A percentile compares a stretch with the other conserved stretches of the same genome.
Conservation (phyloP, 2,888 invertebrate species). For the Drosophila tripunctata region DNA sequence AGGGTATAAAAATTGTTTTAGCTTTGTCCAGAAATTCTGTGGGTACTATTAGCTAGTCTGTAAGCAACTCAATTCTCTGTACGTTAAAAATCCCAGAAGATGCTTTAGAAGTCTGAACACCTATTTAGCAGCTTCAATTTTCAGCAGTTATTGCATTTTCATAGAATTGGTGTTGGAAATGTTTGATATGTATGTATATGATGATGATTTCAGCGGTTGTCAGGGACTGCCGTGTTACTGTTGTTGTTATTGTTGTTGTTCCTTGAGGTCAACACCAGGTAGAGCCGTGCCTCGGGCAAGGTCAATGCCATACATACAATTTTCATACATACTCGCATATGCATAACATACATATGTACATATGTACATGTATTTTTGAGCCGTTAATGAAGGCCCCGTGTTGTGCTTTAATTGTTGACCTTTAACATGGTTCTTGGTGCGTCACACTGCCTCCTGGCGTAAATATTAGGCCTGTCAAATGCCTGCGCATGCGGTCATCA, state of each 20-base stretch:
- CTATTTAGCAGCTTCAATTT: background rate
- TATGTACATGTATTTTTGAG: background rate
- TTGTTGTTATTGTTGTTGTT: background rate
- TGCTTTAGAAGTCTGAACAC: background rate
- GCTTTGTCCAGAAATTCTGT: too few species aligned
- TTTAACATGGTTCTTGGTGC: slow-evolving; percentile 42
- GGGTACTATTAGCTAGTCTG: too few species aligned
- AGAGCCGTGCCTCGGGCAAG: slow-evolving; percentile 28
- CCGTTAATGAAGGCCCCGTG: slow-evolving; percentile 35
- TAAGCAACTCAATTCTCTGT: background rate
- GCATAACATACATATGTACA: background rate
- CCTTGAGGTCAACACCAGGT: slow-evolving; percentile 29
- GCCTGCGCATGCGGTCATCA: slow-evolving; percentile 73
- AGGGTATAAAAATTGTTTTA: too few species aligned
- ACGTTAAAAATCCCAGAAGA: background rate
- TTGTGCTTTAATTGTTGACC: slow-evolving; percentile 37
- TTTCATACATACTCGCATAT: background rate
- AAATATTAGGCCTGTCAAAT: slow-evolving; percentile 30
- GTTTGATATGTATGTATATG: too few species aligned
- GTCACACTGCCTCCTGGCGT: slow-evolving; percentile 17
- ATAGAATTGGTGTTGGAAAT: slow-evolving; percentile 4
- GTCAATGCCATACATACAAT: slow-evolving; percentile 19
- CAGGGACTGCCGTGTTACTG: background rate
- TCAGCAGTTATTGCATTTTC: slow-evolving; percentile 1
- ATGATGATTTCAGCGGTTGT: slow-evolving; percentile 10